These are phyloP conservation scores for Erinaceus europaeus DNA, from an alignment of 2,113 vertebrate genomes.

Conservation along the genomic window DNA sequence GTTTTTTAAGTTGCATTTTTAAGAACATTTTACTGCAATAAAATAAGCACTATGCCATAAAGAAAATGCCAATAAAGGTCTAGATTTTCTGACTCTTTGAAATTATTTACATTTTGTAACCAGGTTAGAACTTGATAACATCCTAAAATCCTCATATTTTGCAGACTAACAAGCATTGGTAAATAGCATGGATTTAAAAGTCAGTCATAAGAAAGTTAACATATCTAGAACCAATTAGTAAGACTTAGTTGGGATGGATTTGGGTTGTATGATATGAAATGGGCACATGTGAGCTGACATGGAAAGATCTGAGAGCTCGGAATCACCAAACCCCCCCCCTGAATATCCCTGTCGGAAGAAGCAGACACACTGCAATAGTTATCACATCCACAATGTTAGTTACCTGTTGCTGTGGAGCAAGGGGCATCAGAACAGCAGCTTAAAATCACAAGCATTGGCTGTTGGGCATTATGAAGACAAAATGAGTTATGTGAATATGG, in stretches of 20 bases:
- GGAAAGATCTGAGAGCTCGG: neutral
- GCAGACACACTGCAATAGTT: neutral
- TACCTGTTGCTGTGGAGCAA: neutral
- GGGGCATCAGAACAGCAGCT: neutral
- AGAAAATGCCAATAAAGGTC: neutral
- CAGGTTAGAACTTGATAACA: neutral
- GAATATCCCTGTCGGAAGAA: neutral
- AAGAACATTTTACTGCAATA: neutral
- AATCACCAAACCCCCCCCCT: neutral
- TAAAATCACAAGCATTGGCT: neutral
- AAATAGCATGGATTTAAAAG: neutral
- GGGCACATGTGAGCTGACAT: neutral
- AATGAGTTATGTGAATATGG: neutral
- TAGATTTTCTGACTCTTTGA: neutral
- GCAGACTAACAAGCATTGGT: neutral
- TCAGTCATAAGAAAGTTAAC: neutral
- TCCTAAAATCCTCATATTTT: neutral
- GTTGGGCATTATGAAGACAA: neutral
- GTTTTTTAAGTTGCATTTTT: neutral
- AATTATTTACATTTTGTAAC: neutral
- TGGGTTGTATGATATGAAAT: neutral
- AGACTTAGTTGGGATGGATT: neutral
- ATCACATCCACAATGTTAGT: neutral
- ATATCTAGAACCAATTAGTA: neutral
- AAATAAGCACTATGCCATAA: neutral